These are phyloP conservation scores for Sebastes oblongus DNA, from an alignment of 2,797 vertebrate genomes.

Conservation along the genomic window DNA sequence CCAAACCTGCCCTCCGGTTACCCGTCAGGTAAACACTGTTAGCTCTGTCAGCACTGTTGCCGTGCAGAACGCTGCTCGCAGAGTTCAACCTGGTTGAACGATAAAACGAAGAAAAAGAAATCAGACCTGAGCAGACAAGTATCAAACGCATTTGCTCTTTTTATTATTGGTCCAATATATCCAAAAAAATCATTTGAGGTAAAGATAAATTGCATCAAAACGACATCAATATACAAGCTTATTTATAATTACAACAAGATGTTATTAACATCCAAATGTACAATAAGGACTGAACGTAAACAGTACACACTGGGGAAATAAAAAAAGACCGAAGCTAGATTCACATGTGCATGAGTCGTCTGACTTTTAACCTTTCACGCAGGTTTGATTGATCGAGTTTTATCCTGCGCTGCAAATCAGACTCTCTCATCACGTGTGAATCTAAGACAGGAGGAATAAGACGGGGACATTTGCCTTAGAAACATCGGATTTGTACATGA, in stretches of 20 bases:
- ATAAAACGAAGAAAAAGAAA: background rate
- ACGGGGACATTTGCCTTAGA: conserved; percentile 43
- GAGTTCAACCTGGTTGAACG: background rate
- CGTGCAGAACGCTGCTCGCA: no score
- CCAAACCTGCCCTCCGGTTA: no score
- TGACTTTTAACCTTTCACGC: background rate
- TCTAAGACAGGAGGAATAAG: background rate
- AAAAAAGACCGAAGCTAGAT: conserved; percentile 4
- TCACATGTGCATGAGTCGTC: background rate
- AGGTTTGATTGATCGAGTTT: conserved; percentile 6
- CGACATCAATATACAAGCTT: conserved; percentile 77
- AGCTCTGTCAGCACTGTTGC: no score
- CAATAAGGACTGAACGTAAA: conserved; percentile 74
- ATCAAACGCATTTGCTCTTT: conserved; percentile 58
- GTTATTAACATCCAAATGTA: conserved; percentile 76
- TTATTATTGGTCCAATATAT: conserved; percentile 83
- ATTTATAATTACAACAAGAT: conserved; percentile 72
- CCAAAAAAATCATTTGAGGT: conserved; percentile 72
- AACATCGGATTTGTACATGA: conserved; percentile 24
- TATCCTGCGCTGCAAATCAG: conserved; percentile 3
- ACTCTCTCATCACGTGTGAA: conserved; percentile 3
- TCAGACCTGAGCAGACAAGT: conserved; percentile 1
- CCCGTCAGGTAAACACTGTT: no score
- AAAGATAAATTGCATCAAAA: conserved; percentile 81
- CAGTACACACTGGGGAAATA: conserved; percentile 63